Conservation (phyloP, 2,113 vertebrate genomes). For the Hemibagrus wyckioides region DNA sequence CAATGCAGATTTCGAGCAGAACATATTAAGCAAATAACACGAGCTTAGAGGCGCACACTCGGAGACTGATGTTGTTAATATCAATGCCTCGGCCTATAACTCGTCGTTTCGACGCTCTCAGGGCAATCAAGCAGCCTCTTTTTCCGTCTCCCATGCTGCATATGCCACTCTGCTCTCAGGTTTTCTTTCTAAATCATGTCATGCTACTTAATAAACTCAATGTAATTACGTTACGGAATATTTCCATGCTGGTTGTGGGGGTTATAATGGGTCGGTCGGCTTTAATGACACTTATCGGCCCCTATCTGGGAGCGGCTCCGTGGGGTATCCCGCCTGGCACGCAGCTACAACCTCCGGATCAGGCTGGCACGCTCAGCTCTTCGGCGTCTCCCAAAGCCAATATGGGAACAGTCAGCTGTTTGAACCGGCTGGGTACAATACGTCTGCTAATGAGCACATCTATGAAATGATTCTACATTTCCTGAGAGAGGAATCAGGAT, state of each 20-base stretch:
- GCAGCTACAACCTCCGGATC: conserved; percentile 56
- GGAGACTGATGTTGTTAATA: conserved; percentile 63
- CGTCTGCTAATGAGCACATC: conserved; percentile 77
- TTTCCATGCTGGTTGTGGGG: conserved; percentile 61
- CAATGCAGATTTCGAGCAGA: conserved; percentile 77
- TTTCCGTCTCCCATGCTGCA: conserved; percentile 17
- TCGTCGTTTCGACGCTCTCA: conserved; percentile 33
- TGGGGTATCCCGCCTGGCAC: conserved; percentile 72
- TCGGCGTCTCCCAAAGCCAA: conserved; percentile 73
- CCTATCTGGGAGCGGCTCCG: conserved; percentile 65
- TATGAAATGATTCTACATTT: conserved; percentile 77
- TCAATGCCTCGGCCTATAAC: conserved; percentile 52
- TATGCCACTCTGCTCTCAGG: conserved; percentile 16
- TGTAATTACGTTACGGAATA: conserved; percentile 64
- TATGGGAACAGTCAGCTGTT: conserved; percentile 74
- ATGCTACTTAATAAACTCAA: conserved; percentile 35
- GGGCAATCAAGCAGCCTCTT: conserved; percentile 38
- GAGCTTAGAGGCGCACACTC: conserved; percentile 59
- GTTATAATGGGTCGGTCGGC: conserved; percentile 54
- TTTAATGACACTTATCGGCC: conserved; percentile 71
- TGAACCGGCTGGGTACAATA: conserved; percentile 72
- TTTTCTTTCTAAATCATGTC: conserved; percentile 38
- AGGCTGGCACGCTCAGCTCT: conserved; percentile 70
- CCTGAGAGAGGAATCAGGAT: conserved; percentile 78
- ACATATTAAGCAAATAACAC: conserved; percentile 79